Evolutionary conservation across 92 coral and sea anemone species (phyloP).

Genomic region (Micromussa lordhowensis): DNA sequence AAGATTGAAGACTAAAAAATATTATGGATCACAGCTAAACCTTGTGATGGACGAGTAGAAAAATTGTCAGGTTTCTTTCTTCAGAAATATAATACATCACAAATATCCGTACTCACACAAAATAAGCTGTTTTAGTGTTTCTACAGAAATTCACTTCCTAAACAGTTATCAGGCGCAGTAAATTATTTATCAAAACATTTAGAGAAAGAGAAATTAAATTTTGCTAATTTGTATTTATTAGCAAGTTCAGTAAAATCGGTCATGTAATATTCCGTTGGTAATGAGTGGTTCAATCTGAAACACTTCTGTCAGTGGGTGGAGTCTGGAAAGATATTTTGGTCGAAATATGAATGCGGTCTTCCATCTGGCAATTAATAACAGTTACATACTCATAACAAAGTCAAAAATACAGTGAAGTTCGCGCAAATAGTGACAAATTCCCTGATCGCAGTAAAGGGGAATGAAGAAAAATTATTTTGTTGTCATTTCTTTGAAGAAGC

Average conservation of each 20-base stretch:
- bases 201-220: neutral
- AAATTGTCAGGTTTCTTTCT: neutral
- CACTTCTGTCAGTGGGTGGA: neutral
- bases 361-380: conserved; percentile 30
- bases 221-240: conserved; percentile 2
- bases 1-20: neutral
- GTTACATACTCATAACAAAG: conserved; percentile 14
- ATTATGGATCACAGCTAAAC: neutral
- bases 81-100: neutral
- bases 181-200: neutral
- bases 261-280: neutral
- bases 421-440: neutral
- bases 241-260: conserved; percentile 2
- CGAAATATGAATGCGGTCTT: neutral
- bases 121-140: neutral
- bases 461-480: neutral
- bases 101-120: neutral
- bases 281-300: neutral
- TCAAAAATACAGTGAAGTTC: neutral
- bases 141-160: neutral
- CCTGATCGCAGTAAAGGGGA: neutral
- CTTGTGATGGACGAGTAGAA: neutral
- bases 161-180: neutral
- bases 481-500: neutral
- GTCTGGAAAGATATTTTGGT: neutral